Percentiles rank a stretch among this genome's conserved stretches.
phyloP scores from a whole-genome alignment of 30 jellyfish, hydroid and myxozoan species.

The Morbakka virulenta region DNA sequence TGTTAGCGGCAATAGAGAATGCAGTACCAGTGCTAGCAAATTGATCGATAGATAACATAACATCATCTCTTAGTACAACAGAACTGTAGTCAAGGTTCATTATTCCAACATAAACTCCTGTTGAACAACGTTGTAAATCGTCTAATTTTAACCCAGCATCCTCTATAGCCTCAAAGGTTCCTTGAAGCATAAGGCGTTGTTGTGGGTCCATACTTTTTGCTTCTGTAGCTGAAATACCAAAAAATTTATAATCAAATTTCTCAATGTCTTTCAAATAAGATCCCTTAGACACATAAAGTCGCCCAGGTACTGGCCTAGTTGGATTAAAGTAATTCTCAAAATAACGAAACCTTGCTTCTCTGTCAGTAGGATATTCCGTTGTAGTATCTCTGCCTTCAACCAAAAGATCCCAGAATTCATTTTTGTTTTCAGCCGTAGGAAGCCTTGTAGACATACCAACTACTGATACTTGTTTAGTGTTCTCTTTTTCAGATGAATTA shows the following conservation, averaged over 20 bases:
- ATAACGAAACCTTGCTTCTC: constrained; percentile 32
- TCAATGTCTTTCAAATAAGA: constrained; percentile 54
- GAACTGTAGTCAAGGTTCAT: constrained; percentile 75
- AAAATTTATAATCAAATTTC: constrained; percentile 42
- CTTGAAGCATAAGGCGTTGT: constrained; percentile 56
- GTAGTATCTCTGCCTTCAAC: constrained; percentile 25
- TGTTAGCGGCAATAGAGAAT: constrained; percentile 58
- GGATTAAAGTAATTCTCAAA: constrained; percentile 50
- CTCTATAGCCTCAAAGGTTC: constrained; percentile 53
- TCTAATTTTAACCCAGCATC: constrained; percentile 64
- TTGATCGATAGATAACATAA: constrained; percentile 40
- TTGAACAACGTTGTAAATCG: constrained; percentile 41
- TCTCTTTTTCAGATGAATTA: background rate
- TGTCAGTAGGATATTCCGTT: constrained; percentile 44
- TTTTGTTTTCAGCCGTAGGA: constrained; percentile 42
- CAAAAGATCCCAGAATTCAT: constrained; percentile 25
- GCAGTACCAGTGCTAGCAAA: constrained; percentile 77
- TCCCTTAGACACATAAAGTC: constrained; percentile 44
- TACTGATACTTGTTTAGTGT: constrained; percentile 6
- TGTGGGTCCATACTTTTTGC: constrained; percentile 76
- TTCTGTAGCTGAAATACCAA: constrained; percentile 62
- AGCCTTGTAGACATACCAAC: constrained; percentile 54
- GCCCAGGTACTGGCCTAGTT: constrained; percentile 51
- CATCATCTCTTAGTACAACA: constrained; percentile 50
- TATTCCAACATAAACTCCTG: constrained; percentile 65